These are phyloP conservation scores for Dicrostonyx torquatus DNA, from an alignment of 2,797 vertebrate genomes.

Conservation along the genomic window DNA sequence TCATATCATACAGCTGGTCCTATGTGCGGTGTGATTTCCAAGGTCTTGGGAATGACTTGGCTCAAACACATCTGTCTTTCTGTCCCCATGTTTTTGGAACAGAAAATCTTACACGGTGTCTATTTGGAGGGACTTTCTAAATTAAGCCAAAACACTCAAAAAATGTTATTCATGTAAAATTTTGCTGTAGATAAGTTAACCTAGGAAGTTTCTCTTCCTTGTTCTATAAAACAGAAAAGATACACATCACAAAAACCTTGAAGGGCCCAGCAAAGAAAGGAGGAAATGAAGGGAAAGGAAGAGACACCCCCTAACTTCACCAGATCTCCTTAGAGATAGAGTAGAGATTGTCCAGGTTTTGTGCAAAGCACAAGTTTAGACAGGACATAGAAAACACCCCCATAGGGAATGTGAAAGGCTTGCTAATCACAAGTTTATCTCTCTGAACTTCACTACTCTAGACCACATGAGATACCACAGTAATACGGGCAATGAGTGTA, in stretches of 20 bases:
- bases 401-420: not conserved
- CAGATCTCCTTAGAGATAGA: not conserved
- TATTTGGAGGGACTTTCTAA: not conserved
- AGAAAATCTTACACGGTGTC: not conserved
- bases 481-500: not conserved
- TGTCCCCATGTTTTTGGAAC: not conserved
- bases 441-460: not conserved
- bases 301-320: not conserved
- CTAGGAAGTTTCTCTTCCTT: not conserved
- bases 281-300: slow-evolving; percentile 1
- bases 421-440: not conserved
- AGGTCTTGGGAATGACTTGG: not conserved
- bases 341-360: not conserved
- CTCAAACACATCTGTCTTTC: not conserved
- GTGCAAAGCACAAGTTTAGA: not conserved
- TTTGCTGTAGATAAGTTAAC: not conserved
- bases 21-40: not conserved
- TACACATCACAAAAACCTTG: not conserved
- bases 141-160: not conserved
- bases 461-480: not conserved
- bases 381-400: not conserved
- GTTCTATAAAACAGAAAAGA: not conserved
- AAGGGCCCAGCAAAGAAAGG: not conserved
- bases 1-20: not conserved
- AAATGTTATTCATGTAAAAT: slow-evolving; percentile 1